Conservation (phyloP, 2,797 vertebrate genomes). For the Rhinatrema bivittatum region DNA sequence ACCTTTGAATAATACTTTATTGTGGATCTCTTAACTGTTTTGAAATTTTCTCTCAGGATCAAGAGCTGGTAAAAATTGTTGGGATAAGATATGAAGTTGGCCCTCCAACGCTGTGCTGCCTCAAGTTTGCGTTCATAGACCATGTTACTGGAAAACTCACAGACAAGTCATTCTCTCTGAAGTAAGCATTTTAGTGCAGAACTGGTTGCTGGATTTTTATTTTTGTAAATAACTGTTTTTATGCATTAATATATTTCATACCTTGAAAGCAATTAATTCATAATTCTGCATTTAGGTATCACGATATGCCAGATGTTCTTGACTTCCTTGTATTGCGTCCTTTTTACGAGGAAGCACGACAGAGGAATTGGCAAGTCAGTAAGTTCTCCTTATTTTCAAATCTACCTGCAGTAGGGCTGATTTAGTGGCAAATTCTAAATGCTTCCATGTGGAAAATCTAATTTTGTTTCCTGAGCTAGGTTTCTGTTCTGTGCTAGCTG, state of each 20-base stretch:
- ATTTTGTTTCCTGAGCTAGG: no score
- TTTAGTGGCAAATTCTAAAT: background rate
- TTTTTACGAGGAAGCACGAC: slow-evolving; percentile 85
- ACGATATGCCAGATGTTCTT: slow-evolving; percentile 97
- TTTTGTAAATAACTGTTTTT: background rate
- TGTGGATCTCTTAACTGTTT: no score
- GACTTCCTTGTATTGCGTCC: slow-evolving; percentile 93
- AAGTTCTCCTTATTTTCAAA: slow-evolving; percentile 37
- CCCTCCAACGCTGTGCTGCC: slow-evolving; percentile 88
- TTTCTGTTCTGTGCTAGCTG: no score
- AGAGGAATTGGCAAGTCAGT: slow-evolving; percentile 86
- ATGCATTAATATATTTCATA: background rate
- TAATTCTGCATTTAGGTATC: slow-evolving; percentile 65
- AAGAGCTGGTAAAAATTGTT: slow-evolving; percentile 96
- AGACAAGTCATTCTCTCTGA: slow-evolving; percentile 88
- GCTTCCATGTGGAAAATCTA: no score
- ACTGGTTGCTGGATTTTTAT: background rate
- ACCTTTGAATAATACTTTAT: no score
- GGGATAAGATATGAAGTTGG: slow-evolving; percentile 92
- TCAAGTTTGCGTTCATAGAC: slow-evolving; percentile 91
- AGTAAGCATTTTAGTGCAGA: slow-evolving; percentile 68
- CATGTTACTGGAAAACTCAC: slow-evolving; percentile 78
- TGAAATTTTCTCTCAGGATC: slow-evolving; percentile 85
- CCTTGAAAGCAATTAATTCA: background rate
- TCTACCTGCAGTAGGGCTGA: no score